Conservation (phyloP, 2,888 invertebrate species). For the Ectropis crepuscularia region DNA sequence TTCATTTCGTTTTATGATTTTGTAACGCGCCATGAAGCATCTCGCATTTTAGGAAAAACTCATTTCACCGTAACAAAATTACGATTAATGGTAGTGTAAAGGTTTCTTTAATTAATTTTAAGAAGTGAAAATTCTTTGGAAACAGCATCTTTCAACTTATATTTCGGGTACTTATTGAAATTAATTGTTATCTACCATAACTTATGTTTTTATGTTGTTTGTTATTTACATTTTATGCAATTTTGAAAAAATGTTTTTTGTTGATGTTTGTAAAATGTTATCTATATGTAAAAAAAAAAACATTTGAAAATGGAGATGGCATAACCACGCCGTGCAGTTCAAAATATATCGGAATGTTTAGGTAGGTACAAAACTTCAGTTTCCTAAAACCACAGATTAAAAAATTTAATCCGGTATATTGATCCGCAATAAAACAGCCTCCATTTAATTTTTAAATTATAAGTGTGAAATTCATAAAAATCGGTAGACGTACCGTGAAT, state of each 20-base stretch:
- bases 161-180: too few relatives aligned
- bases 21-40: constrained; percentile 77
- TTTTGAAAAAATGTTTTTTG: too few relatives aligned
- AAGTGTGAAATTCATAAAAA: constrained; percentile 68
- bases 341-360: neutral
- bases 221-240: too few relatives aligned
- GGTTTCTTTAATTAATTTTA: constrained; percentile 39
- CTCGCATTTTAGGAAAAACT: constrained; percentile 65
- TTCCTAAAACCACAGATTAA: constrained; percentile 25
- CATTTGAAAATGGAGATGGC: too few relatives aligned
- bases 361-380: constrained; percentile 50
- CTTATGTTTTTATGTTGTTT: too few relatives aligned
- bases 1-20: constrained; percentile 79
- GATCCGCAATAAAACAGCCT: constrained; percentile 36
- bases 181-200: too few relatives aligned
- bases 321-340: too few relatives aligned
- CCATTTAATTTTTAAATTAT: constrained; percentile 53
- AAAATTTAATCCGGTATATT: constrained; percentile 36
- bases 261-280: too few relatives aligned
- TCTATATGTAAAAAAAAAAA: too few relatives aligned
- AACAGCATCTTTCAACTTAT: neutral
- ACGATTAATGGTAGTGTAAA: constrained; percentile 49
- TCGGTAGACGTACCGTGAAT: constrained; percentile 69
- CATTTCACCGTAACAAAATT: constrained; percentile 67
- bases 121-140: neutral